Evolutionary conservation across 2,797 vertebrate species (phyloP).

Genomic region (Odontamblyopus lacepedii): DNA sequence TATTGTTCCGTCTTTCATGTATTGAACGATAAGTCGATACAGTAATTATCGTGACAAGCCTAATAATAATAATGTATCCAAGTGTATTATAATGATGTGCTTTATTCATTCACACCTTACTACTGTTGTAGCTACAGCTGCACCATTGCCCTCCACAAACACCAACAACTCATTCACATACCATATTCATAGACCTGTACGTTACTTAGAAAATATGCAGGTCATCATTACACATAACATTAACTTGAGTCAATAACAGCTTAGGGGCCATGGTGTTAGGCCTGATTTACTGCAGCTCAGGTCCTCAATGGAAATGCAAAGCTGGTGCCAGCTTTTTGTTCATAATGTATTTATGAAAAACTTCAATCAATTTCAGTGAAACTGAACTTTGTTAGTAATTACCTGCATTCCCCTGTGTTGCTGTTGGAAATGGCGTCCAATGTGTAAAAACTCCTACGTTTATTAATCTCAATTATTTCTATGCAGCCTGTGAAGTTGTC

Average conservation of each 20-base stretch:
- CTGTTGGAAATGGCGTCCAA: conserved; percentile 75
- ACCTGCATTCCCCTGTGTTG: conserved; percentile 84
- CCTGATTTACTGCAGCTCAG: neutral
- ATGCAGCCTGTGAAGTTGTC: conserved; percentile 88
- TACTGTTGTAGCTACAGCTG: too few relatives aligned
- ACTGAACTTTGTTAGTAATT: conserved; percentile 43
- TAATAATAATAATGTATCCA: too few relatives aligned
- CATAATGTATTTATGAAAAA: neutral
- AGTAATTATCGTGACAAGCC: too few relatives aligned
- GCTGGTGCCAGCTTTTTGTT: conserved; percentile 20
- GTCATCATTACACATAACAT: neutral
- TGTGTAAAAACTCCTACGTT: conserved; percentile 71
- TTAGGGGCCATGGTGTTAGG: neutral
- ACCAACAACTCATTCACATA: too few relatives aligned
- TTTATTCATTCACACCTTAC: too few relatives aligned
- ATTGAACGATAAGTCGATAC: too few relatives aligned
- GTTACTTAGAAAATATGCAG: neutral
- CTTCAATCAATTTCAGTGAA: neutral
- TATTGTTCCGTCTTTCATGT: too few relatives aligned
- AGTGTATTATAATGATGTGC: too few relatives aligned
- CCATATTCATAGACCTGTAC: neutral
- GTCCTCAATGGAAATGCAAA: conserved; percentile 7
- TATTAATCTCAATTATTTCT: conserved; percentile 83
- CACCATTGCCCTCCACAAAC: too few relatives aligned
- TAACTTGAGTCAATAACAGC: neutral